Evolutionary conservation across 2,888 invertebrate genomes (phyloP).

Genomic region (Exocentrus adspersus): DNA sequence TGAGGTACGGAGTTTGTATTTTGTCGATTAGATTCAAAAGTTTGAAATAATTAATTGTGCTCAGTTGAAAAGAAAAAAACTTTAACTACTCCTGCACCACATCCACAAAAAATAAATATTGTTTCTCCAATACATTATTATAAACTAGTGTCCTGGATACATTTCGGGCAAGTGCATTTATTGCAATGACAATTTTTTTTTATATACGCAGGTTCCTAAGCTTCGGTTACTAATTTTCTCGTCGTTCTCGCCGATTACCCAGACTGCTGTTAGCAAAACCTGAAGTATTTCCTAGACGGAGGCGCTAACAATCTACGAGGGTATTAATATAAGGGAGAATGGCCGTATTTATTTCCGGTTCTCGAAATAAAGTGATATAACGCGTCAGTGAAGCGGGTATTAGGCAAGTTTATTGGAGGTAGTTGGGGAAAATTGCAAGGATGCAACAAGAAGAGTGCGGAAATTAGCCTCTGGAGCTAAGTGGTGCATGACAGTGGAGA

Average conservation of each 20-base stretch:
- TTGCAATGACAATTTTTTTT: too few relatives aligned
- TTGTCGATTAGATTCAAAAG: not conserved
- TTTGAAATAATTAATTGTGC: too few relatives aligned
- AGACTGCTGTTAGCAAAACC: constrained; percentile 35
- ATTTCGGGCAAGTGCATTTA: too few relatives aligned
- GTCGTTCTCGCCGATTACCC: constrained; percentile 19
- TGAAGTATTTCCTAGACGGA: constrained; percentile 37
- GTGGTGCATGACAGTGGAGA: not conserved
- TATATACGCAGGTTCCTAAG: too few relatives aligned
- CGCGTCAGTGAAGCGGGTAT: constrained; percentile 32
- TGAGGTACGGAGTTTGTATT: not conserved
- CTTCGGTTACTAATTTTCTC: constrained; percentile 18
- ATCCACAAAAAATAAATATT: too few relatives aligned
- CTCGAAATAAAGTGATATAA: constrained; percentile 35
- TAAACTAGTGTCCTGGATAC: too few relatives aligned
- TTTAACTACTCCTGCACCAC: too few relatives aligned
- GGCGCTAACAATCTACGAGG: constrained; percentile 33
- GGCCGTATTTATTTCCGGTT: constrained; percentile 32
- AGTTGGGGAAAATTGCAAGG: constrained; percentile 27
- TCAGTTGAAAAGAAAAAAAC: too few relatives aligned
- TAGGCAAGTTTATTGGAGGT: constrained; percentile 37
- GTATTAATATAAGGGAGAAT: constrained; percentile 36
- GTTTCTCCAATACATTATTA: too few relatives aligned
- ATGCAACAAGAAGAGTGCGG: constrained; percentile 24
- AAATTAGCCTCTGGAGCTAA: constrained; percentile 2